Percentiles rank a stretch among this genome's conserved stretches.
phyloP scores from a whole-genome alignment of 2,797 vertebrate genomes.

The Myiotriccus ornatus region DNA sequence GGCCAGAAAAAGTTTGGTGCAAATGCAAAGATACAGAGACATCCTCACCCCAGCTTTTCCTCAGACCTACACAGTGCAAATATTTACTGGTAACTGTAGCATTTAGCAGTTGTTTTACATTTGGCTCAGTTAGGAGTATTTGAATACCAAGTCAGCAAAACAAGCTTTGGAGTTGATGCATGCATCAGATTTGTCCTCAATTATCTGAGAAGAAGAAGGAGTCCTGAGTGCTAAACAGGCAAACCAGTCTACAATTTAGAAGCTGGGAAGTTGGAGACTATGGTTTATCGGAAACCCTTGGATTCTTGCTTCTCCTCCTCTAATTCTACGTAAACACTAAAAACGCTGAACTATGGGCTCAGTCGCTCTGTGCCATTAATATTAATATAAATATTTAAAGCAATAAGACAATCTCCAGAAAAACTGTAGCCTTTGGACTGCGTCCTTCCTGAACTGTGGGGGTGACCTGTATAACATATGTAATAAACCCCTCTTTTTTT shows the following conservation, averaged over 20 bases:
- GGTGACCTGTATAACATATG: background rate
- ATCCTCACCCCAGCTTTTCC: background rate
- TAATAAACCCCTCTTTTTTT: constrained; percentile 32
- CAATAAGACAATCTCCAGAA: background rate
- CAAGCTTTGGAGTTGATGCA: background rate
- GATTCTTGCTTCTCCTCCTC: background rate
- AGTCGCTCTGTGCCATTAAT: background rate
- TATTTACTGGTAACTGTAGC: background rate
- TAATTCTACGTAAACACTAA: background rate
- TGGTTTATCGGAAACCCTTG: background rate
- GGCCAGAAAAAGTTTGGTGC: background rate
- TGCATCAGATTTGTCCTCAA: background rate
- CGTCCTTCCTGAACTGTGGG: background rate
- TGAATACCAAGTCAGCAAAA: background rate
- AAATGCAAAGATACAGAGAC: background rate
- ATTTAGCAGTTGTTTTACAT: background rate
- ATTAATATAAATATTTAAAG: background rate
- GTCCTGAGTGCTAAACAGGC: background rate
- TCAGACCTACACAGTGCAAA: background rate
- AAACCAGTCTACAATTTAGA: background rate
- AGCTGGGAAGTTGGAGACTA: background rate
- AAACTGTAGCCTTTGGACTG: background rate
- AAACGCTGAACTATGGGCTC: background rate
- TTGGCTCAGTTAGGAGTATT: background rate
- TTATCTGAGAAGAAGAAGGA: background rate